Evolutionary conservation across 1,140 invertebrate genomes (phyloP), one percentile per base, ranked within the genome.

Genomic region (Panagrolaimus sp.): DNA sequence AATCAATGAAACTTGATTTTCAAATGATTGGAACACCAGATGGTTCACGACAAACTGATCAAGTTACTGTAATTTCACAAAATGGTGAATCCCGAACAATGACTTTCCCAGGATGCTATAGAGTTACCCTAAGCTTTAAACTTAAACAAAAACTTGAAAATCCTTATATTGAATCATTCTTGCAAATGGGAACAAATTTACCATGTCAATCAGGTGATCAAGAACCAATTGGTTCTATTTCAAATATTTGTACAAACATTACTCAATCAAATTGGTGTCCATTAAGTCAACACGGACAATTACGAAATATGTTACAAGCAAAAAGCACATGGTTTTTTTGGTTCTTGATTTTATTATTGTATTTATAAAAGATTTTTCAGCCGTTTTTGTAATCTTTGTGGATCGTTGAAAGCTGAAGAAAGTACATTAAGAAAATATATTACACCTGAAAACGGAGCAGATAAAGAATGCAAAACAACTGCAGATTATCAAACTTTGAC

Each of bases 211-310:
- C 64, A 15, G 64, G 69, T 21, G 63, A 73, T 55, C 17, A 67
- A 7, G 46, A 76, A 65, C 62, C 68, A 26, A 21, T 69, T 46
- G 45, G 55, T 21, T 26, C 28, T 15, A 24, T 69, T 15, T 62
- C 67, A 14, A 67, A 67, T 43, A 69, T 73, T 28, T 73, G 72
- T 52, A 63, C 72, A 3, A 76, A 76, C 65, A 71, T 76, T 46
- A 75, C 73, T 15, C 63, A 66, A 55, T 58, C 69, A 7, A 76
- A 75, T 58, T 76, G 74, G 74, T 76, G 74, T 69, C 74, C 74
- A 28, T 46, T 75, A 55, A 76, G 74, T 52, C 65, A 71, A 26
- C 71, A 76, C 26, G 43, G 38, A 1, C 69, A 74, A 66, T 52
- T 76, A 38, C 64, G 74, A 28, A 45, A 63, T 21, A 74, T 71